Evolutionary conservation across 1,140 invertebrate species (phyloP).

Genomic region (Steinernema khuongi): DNA sequence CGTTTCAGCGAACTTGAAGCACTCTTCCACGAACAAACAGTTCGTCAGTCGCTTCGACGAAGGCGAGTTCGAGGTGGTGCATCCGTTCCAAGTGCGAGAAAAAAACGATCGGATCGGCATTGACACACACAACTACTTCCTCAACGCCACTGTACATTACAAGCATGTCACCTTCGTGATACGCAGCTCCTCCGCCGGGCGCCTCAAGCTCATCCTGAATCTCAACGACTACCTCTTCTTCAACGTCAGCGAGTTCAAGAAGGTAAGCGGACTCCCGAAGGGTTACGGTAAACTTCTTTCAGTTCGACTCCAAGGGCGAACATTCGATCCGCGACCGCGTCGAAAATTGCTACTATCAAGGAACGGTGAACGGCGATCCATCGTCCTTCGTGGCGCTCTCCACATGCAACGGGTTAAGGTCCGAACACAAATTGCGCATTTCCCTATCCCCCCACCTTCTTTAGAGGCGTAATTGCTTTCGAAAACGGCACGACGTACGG

Average conservation of each 20-base stretch:
- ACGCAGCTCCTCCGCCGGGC: slow-evolving; percentile 25
- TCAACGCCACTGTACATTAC: slow-evolving; percentile 53
- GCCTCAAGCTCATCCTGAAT: slow-evolving; percentile 50
- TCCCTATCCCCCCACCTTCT: slow-evolving; percentile 16
- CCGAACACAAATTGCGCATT: background rate
- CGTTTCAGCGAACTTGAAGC: slow-evolving; percentile 45
- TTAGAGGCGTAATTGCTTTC: slow-evolving; percentile 53
- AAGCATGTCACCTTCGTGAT: slow-evolving; percentile 55
- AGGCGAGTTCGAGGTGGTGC: slow-evolving; percentile 55
- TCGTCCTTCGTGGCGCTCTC: slow-evolving; percentile 54
- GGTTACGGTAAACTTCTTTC: slow-evolving; percentile 22
- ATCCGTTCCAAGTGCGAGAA: slow-evolving; percentile 57
- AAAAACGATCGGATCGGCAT: slow-evolving; percentile 59
- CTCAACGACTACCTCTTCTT: slow-evolving; percentile 53
- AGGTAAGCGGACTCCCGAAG: slow-evolving; percentile 29
- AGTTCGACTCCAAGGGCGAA: slow-evolving; percentile 48
- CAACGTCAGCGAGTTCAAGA: slow-evolving; percentile 52
- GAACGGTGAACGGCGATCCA: slow-evolving; percentile 53
- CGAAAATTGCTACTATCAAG: slow-evolving; percentile 57
- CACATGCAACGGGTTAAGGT: slow-evolving; percentile 55
- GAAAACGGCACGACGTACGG: slow-evolving; percentile 55
- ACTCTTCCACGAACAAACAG: slow-evolving; percentile 54
- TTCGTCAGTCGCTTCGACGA: slow-evolving; percentile 52
- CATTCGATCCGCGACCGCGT: slow-evolving; percentile 34
- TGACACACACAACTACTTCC: slow-evolving; percentile 55